These are phyloP conservation scores for Brachionus rubens DNA, from an alignment of 1,140 invertebrate species.

Conservation along the genomic window DNA sequence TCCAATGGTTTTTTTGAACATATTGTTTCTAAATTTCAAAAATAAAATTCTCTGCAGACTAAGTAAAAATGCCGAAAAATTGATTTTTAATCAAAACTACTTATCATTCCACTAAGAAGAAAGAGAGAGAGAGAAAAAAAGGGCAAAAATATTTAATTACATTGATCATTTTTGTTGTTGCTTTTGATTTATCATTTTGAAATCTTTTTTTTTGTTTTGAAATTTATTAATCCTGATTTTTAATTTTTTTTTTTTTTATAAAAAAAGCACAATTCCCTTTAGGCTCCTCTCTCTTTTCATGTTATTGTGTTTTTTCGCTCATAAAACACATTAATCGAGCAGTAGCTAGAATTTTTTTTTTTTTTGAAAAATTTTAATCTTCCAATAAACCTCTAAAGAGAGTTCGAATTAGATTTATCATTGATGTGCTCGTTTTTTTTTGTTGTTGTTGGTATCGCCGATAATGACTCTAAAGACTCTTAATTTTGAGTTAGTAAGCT, in stretches of 20 bases:
- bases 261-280: slow-evolving; percentile 13
- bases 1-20: too few relatives aligned
- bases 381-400: slow-evolving; percentile 23
- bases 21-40: too few relatives aligned
- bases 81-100: background rate
- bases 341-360: too few relatives aligned
- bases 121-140: background rate
- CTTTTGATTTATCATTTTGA: slow-evolving; percentile 27
- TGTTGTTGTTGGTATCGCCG: background rate
- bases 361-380: slow-evolving; percentile 20
- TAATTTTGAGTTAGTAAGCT: background rate
- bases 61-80: too few relatives aligned
- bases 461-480: background rate
- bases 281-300: background rate
- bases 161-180: background rate
- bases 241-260: background rate
- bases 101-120: background rate
- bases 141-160: slow-evolving; percentile 15
- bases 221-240: slow-evolving; percentile 23
- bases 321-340: slow-evolving; percentile 12
- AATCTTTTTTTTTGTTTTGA: background rate
- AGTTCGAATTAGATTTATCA: slow-evolving; percentile 17
- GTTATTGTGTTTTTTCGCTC: background rate
- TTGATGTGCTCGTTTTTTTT: too few relatives aligned
- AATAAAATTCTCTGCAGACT: too few relatives aligned